Base-by-base conservation (phyloP, 2,797 vertebrate species). In the Furcifer pardalis region DNA sequence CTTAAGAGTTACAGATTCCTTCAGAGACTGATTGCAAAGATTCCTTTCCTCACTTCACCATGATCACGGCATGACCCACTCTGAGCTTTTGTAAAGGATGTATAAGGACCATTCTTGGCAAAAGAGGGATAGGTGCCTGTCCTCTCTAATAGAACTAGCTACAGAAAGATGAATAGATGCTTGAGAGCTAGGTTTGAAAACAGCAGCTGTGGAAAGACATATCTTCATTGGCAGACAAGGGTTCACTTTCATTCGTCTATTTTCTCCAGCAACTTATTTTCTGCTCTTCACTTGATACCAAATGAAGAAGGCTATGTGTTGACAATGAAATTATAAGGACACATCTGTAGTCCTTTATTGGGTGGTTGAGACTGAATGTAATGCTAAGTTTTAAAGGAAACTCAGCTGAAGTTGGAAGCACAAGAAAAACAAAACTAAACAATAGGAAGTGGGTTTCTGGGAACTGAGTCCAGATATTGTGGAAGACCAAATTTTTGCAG, bases 111-210 rank as follows among this genome's bases (percentile, higher is more conserved):
- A 49, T 65, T 65, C 59, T 75, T 25, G 30, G 2, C 2, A n/a
- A 3, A 52, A 44, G 74, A 25, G n/a, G 37, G 12, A 69, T 27
- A 0, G 62, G 63, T 71, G 46, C 1, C 66, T 44, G 1, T 1
- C 35, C 13, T n/a, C 52, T 66, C 0, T 0, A 17, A 40, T 66
- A 71, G 46, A 0, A 52, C 60, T 56, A 49, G 69, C 80, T 77
- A 75, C 75, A 84, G 56, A 35, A 0, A 0, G 23, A 79, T 59
- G 79, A 66, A 23, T 52, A 59, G 35, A 56, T 0, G 1, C 79
- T 81, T 78, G 72, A 76, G 32, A 25, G 27, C 40, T 44, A 63
- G 5, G 30, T 77, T 83, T 84, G 62, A 84, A 87, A 78, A 19
- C 77, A 88, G 44, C 60, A 88, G 59, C 63, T 27, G 30, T 0